A percentile compares a stretch with the other conserved stretches of the same genome.
Conservation (phyloP, 1,140 invertebrate genomes). For the Meloidogyne floridensis region DNA sequence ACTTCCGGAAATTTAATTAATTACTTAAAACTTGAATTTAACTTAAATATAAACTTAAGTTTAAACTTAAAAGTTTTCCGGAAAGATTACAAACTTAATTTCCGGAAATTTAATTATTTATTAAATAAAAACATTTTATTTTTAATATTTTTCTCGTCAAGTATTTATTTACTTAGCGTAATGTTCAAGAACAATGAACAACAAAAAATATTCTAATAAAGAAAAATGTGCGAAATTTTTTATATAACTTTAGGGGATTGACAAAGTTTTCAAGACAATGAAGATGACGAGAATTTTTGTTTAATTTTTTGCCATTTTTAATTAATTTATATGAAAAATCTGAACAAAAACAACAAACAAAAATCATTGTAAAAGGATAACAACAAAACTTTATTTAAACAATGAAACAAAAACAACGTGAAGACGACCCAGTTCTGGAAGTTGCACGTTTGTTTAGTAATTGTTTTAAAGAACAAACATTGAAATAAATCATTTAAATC, state of each 20-base stretch:
- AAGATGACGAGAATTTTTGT: neutral
- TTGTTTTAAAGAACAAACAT: neutral
- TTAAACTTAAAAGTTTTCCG: too few species aligned
- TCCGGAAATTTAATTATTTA: neutral
- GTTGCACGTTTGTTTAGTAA: neutral
- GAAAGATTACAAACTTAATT: neutral
- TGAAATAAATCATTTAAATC: neutral
- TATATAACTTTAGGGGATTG: too few species aligned
- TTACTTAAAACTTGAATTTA: too few species aligned
- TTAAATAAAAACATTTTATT: neutral
- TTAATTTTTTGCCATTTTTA: neutral
- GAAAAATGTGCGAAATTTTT: neutral
- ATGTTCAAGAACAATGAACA: neutral
- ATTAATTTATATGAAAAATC: neutral
- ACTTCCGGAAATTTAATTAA: too few species aligned
- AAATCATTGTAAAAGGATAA: neutral
- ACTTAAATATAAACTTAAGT: too few species aligned
- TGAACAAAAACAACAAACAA: neutral
- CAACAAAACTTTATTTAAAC: neutral
- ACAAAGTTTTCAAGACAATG: neutral
- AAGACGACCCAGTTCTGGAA: neutral
- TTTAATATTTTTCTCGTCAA: neutral
- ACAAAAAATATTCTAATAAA: neutral
- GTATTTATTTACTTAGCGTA: neutral
- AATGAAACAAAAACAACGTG: constrained; percentile 7